phyloP scores from a whole-genome alignment of 2,888 invertebrate genomes.

The Belgica antarctica region DNA sequence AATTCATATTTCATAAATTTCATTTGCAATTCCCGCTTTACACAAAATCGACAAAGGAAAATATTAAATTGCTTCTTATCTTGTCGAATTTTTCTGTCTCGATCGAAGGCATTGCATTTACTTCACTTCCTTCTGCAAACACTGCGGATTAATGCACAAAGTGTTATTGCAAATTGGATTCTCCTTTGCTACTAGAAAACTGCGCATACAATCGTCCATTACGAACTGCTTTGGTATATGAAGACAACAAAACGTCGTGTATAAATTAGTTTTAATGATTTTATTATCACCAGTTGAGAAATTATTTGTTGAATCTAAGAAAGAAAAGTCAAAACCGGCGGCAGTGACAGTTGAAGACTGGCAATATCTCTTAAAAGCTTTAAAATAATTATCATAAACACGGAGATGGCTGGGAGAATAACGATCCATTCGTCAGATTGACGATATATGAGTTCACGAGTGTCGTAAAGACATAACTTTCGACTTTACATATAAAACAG shows the following conservation, averaged over 20 bases:
- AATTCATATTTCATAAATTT: neutral
- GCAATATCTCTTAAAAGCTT: constrained; percentile 11
- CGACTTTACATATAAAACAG: neutral
- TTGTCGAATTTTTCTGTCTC: neutral
- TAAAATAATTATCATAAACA: constrained; percentile 24
- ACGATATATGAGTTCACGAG: neutral
- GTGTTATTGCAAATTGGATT: neutral
- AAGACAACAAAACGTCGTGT: neutral
- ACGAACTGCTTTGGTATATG: neutral
- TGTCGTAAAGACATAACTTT: constrained; percentile 11
- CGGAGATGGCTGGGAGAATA: neutral
- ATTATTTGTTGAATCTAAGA: neutral
- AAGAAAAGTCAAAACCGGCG: constrained; percentile 1
- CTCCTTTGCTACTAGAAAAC: constrained; percentile 2
- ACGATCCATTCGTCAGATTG: constrained; percentile 4
- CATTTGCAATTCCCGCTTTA: neutral
- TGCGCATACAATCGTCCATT: neutral
- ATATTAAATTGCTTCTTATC: neutral
- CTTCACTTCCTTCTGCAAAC: neutral
- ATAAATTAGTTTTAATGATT: constrained; percentile 18
- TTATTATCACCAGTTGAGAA: constrained; percentile 11
- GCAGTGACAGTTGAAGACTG: constrained; percentile 11
- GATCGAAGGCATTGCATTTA: neutral
- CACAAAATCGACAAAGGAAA: too few species aligned
- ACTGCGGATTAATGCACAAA: neutral